Conservation (phyloP, 2,113 vertebrate genomes). For the Callocephalon fimbriatum region DNA sequence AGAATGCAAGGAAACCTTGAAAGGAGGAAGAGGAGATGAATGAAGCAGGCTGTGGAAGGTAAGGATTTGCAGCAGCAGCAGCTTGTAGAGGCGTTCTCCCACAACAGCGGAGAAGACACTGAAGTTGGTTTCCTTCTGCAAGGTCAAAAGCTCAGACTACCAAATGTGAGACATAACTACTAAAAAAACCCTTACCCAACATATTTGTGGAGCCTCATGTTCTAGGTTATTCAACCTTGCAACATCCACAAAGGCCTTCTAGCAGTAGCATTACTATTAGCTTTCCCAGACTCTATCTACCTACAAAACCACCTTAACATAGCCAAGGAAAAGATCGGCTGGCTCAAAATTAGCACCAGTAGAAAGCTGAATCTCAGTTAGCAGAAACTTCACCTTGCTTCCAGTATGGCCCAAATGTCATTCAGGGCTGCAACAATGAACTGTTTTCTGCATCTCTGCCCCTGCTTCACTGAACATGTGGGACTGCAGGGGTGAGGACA, state of each 20-base stretch:
- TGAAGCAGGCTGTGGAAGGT: not conserved
- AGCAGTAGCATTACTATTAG: not conserved
- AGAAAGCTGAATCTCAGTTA: not conserved
- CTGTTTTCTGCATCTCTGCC: accelerated
- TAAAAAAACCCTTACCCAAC: accelerated
- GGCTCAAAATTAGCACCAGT: not conserved
- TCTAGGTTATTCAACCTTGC: not conserved
- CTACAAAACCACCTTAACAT: not conserved
- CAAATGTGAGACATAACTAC: not conserved
- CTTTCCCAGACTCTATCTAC: not conserved
- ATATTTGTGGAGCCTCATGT: not conserved
- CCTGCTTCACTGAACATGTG: accelerated
- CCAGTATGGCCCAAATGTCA: accelerated
- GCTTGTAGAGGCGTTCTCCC: not conserved
- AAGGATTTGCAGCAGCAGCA: not conserved
- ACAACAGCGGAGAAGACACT: not conserved
- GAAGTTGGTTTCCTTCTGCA: not conserved
- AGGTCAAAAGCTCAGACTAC: not conserved
- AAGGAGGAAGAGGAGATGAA: not conserved
- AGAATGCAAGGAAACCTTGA: not conserved
- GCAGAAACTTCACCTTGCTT: not conserved
- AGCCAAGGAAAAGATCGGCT: not conserved
- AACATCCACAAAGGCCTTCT: not conserved
- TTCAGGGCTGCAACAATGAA: not conserved
- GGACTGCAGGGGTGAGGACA: accelerated